Evolutionary conservation across 2,888 invertebrate species (phyloP), one percentile per base, ranked within the genome.

Genomic region (Selenia dentaria): DNA sequence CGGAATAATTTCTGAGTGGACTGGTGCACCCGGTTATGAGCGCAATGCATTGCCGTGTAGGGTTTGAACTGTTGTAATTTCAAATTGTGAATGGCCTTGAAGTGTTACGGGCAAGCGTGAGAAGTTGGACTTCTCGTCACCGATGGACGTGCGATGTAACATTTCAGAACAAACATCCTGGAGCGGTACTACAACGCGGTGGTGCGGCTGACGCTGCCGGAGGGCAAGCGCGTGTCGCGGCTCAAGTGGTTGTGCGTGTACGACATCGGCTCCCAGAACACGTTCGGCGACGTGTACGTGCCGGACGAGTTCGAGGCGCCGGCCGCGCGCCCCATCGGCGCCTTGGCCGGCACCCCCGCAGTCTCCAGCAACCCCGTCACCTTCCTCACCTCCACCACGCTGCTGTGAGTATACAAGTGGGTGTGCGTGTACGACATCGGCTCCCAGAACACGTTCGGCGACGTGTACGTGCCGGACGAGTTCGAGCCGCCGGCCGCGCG

Each of bases 221-320:
- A 97, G 52, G 94, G 94, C 54, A 97, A 97, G 79, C 96, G 95
- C 76, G 93, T 98, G 49, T 95, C 95, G 0, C 96, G 97, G 59
- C 93, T 97, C 57, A 95, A 96, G 82, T 98, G 98, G 98, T 92
- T 98, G 44, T 95, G 97, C 0, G 92, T 98, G 36, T 98, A 96
- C 82, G 98, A 98, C 88, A 92, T 98, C 29, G 93, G 94, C 62
- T 94, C 94, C 69, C 96, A 97, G 92, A 96, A 96, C 77, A 94
- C 96, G 25, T 97, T 97, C 75, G 98, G 96, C 0, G 98, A 98
- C 77, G 95, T 97, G 38, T 96, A 95, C 74, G 93, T 98, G 59
- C 97, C 97, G 0, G 97, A 97, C 69, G 97, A 96, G 58, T 97
- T 98, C 79, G 96, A 96, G 70, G 94, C 97, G 8, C 98, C 98